Conservation (phyloP, 2,888 invertebrate species). For the Lycocerus yunnanus region DNA sequence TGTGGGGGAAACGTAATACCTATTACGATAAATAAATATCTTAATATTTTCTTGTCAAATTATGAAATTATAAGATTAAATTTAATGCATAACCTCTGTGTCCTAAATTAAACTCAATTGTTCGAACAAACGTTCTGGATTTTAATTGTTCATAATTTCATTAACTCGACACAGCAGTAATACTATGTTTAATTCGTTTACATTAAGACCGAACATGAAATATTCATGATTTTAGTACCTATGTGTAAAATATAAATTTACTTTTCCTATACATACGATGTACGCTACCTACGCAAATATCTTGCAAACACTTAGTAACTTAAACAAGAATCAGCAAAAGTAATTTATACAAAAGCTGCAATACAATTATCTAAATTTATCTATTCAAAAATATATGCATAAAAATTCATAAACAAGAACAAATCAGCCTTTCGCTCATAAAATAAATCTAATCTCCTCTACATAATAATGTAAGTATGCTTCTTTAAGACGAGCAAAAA, state of each 20-base stretch:
- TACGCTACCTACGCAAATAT: neutral
- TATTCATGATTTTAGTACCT: neutral
- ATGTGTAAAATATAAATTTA: neutral
- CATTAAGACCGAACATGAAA: neutral
- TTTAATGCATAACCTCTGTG: slow-evolving; percentile 11
- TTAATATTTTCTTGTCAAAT: neutral
- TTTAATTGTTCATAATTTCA: slow-evolving; percentile 16
- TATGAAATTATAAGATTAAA: slow-evolving; percentile 2
- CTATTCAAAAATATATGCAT: neutral
- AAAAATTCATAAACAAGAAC: neutral
- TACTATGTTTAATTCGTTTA: slow-evolving; percentile 4
- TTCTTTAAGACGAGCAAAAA: too few species aligned
- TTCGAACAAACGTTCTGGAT: slow-evolving; percentile 14
- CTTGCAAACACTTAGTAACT: neutral
- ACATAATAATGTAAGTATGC: too few species aligned
- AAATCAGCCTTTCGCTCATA: neutral
- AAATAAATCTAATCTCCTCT: too few species aligned
- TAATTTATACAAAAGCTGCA: neutral
- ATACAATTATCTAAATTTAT: neutral
- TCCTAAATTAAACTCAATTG: slow-evolving; percentile 18
- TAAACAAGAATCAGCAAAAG: neutral
- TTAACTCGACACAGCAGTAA: slow-evolving; percentile 1
- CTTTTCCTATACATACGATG: neutral
- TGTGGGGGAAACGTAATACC: neutral
- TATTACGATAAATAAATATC: neutral